Base-by-base conservation (phyloP, 2,888 invertebrate genomes). In the Crepidodera aurea region DNA sequence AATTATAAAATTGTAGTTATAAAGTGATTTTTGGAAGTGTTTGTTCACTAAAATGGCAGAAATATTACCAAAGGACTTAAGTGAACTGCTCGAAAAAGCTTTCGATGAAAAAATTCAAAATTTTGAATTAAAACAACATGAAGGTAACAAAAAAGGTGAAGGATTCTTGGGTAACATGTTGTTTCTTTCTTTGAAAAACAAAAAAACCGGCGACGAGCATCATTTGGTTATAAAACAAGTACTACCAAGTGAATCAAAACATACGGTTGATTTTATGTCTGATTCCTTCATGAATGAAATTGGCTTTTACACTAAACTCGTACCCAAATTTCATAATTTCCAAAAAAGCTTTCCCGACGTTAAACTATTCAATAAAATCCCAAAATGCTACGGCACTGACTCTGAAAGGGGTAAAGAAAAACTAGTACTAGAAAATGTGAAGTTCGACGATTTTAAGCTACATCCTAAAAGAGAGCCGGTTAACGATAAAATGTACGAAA, bases 361-460 rank as follows among this genome's bases (percentile, higher is more conserved):
- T 8, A 2, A 25, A 39, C 12, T 4, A 10, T 39, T 48, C 19
- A 18, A 37, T 2, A 15, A 39, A 10, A 1, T 37, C n/a, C 48
- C 57, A 4, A 62, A 58, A 34, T 70, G 60, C 44, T 60, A 51
- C n/a, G 37, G 22, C n/a, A 15, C 29, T 8, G 12, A 7, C 1
- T 13, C 13, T 5, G 48, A 37, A 10, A 10, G 10, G 4, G 39
- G 39, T 12, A 42, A 61, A 18, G 71, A 71, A 60, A 46, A 51
- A n/a, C 2, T 73, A 2, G 55, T 65, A n/a, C 48, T 70, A 40
- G 68, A 71, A 29, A 68, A 73, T 58, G 25, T 71, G 10, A 67
- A 64, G 42, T 51, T 32, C 1, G 32, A 42, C 27, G 57, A 63
- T 15, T 73, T 64, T 40, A 40, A 58, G 48, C 32, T 62, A 15